Evolutionary conservation across 2,888 invertebrate genomes (phyloP), one percentile per base, ranked within the genome.

Genomic region (Nysson spinosus): DNA sequence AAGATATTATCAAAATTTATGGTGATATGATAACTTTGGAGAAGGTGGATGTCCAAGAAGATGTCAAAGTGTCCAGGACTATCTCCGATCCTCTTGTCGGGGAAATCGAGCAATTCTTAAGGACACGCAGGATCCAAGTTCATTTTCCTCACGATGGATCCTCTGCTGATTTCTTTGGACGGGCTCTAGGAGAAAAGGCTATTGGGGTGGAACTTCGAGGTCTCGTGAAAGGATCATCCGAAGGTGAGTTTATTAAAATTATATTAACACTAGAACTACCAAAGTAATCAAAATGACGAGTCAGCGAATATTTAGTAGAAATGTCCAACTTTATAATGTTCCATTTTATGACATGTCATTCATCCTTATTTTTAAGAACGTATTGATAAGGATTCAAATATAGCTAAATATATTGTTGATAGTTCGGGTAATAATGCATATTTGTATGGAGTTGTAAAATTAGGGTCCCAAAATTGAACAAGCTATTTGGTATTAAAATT

Each of bases 61-160:
- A 60, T 3, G 34, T 19, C 7, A 65, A 69, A 7, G 35, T 34
- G 0, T 37, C 56, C n/a, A 66, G 71, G 2, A 46, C 42, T 0
- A 77, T 75, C 6, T 49, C 55, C 0, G 86, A 87, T 64, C 83
- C 83, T 3, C 60, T 87, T 3, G 72, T 86, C 7, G 76, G 73
- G n/a, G 82, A 76, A 22, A 79, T 87, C 12, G 85, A 86, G 37
- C 70, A 70, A 37, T 87, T 87, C 68, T 66, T 87, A n/a, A 78
- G 72, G 16, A 78, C 71, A 11, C 77, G 83, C 11, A 84, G 73
- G 64, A 51, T 87, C 5, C 78, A 77, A 14, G 55, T 87, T 9
- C 75, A 56, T 19, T 65, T 87, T 0, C 85, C 86, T 0, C 73
- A 51, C 54, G 87, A 86, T 22, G 84, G 82, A 22, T 85, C 86